phyloP scores from a whole-genome alignment of 2,888 invertebrate genomes.

The Melieria omissa region DNA sequence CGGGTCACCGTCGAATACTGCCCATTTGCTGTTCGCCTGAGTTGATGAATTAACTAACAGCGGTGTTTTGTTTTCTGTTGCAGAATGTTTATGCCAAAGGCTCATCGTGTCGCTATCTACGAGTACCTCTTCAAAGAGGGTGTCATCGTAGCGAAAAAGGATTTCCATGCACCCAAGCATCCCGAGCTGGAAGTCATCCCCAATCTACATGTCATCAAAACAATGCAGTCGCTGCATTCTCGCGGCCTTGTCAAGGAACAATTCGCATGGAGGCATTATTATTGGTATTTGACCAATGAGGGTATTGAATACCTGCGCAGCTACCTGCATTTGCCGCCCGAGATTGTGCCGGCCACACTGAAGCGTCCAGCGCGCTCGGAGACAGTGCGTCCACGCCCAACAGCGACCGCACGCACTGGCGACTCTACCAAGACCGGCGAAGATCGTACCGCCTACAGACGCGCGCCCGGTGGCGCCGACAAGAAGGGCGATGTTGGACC shows the following conservation, averaged over 20 bases:
- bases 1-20: no score
- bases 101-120: conserved; percentile 95
- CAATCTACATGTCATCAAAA: conserved; percentile 98
- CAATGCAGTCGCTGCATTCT: conserved; percentile 95
- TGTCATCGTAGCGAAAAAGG: conserved; percentile 99
- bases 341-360: conserved; percentile 98
- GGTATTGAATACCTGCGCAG: conserved; percentile 96
- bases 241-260: conserved; percentile 98
- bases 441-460: conserved; percentile 85
- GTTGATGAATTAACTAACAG: background rate
- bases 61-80: conserved; percentile 47
- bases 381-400: conserved; percentile 81
- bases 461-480: conserved; percentile 82
- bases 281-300: conserved; percentile 97
- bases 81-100: conserved; percentile 99
- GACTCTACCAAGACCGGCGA: conserved; percentile 81
- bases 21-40: no score
- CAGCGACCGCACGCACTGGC: conserved; percentile 75
- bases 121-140: conserved; percentile 99
- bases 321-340: conserved; percentile 95
- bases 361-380: conserved; percentile 91
- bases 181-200: conserved; percentile 94
- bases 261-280: conserved; percentile 99
- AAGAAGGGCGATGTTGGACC: conserved; percentile 98
- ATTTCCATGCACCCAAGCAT: conserved; percentile 97